Evolutionary conservation across 2,888 invertebrate genomes (phyloP), one percentile per base, ranked within the genome.

Genomic region (Microplitis deprimator): DNA sequence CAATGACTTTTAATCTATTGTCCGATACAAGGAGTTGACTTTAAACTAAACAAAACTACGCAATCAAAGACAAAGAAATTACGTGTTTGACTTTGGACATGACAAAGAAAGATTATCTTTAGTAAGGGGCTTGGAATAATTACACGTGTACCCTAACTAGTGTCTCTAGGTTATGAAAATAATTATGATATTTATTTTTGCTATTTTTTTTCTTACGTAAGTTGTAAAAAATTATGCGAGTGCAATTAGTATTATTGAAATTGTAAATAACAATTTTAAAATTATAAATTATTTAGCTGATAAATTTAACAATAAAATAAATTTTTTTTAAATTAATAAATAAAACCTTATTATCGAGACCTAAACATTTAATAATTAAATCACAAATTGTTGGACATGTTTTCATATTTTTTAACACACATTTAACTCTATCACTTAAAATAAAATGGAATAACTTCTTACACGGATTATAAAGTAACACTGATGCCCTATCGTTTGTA

Each of bases 311-410:
- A 4, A 13, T 50, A 5, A 50, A 50, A 62, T 62, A 17, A 20
- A 8, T 62, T 62, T 2, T 73, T 64, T 39, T 17, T 17, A 17
- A 64, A 73, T 20, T 65, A 65, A 64, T 41, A 29, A 72, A 74
- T 75, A 17, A 78, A 75, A 75, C 75, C 76, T 81, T 80, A 61
- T 73, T 70, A 64, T 80, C 77, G 62, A 79, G 75, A 69, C 82
- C 81, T 50, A 81, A 79, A 76, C 82, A 82, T 39, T 74, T 76
- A 38, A 74, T 69, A 50, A 84, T 76, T 73, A 81, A 78, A 75
- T 80, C 78, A 62, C 79, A 70, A 75, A 82, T 68, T 13, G 79
- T 77, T 60, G 80, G 67, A 73, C 77, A 79, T n/a, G 78, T 81
- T 81, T 77, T 82, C 83, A 83, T 84, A 73, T 68, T 79, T 73